Evolutionary conservation across 2,888 invertebrate genomes (phyloP).

Genomic region (Drosophila nr. medialis): DNA sequence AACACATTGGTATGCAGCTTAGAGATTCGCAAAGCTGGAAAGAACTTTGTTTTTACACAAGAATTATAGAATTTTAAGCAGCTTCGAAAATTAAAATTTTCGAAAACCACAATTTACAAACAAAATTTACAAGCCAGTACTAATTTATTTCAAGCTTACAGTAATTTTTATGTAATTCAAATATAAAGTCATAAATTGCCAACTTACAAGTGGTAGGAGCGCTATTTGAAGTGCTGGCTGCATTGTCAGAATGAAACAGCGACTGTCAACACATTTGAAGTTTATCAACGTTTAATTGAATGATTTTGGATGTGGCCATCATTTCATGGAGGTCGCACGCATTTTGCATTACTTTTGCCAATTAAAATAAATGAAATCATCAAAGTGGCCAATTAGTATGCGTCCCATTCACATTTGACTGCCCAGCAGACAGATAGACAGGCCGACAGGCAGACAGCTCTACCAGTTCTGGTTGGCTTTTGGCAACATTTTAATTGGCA

Average conservation of each 20-base stretch:
- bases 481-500: conserved; percentile 54
- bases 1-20: background rate
- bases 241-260: conserved; percentile 23
- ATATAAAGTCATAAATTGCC: background rate
- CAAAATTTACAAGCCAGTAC: background rate
- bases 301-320: conserved; percentile 28
- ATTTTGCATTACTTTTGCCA: conserved; percentile 45
- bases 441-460: background rate
- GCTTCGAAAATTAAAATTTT: background rate
- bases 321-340: conserved; percentile 35
- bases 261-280: conserved; percentile 19
- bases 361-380: conserved; percentile 66
- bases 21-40: background rate
- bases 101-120: background rate
- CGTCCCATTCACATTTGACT: conserved; percentile 26
- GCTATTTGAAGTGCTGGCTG: background rate
- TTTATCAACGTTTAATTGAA: conserved; percentile 35
- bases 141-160: background rate
- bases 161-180: background rate
- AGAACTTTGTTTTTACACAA: background rate
- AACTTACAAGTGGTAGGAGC: conserved; percentile 33
- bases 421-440: conserved; percentile 12
- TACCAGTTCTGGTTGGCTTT: conserved; percentile 14
- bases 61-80: background rate
- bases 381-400: conserved; percentile 52